Evolutionary conservation across 2,113 vertebrate species (phyloP).

Genomic region (Merops nubicus): DNA sequence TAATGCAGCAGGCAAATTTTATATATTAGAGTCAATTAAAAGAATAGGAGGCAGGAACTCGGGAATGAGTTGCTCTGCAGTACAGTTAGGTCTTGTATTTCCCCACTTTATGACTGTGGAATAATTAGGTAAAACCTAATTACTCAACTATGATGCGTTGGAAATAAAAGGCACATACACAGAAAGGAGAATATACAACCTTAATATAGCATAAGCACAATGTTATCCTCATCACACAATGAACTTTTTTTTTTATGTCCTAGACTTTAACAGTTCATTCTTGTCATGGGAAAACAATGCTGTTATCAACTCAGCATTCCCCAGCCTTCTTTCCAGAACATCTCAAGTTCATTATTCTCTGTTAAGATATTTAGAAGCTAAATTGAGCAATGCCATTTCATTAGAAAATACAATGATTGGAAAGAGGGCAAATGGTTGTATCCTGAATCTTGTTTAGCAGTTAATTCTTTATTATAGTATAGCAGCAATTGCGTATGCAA

Average conservation of each 20-base stretch:
- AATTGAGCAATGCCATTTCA: conserved; percentile 69
- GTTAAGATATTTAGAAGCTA: conserved; percentile 73
- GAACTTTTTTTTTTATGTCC: conserved; percentile 40
- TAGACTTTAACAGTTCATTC: conserved; percentile 42
- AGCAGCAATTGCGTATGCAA: conserved; percentile 59
- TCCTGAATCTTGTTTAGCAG: conserved; percentile 75
- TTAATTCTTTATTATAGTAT: conserved; percentile 72
- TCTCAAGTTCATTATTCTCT: conserved; percentile 57
- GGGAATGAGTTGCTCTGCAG: neutral
- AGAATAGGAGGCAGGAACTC: neutral
- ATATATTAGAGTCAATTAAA: neutral
- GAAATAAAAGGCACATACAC: conserved; percentile 7
- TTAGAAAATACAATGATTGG: conserved; percentile 62
- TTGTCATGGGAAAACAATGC: conserved; percentile 42
- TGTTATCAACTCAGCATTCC: conserved; percentile 42
- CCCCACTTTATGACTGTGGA: neutral
- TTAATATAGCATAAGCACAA: conserved; percentile 26
- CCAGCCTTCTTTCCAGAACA: conserved; percentile 54
- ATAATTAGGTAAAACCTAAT: conserved; percentile 1
- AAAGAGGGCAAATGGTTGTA: conserved; percentile 61
- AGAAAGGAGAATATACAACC: neutral
- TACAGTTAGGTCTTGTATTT: neutral
- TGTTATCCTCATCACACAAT: conserved; percentile 47
- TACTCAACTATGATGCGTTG: neutral
- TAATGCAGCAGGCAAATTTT: neutral